Evolutionary conservation across 2,113 vertebrate species (phyloP).

Genomic region (Chaetura pelagica): DNA sequence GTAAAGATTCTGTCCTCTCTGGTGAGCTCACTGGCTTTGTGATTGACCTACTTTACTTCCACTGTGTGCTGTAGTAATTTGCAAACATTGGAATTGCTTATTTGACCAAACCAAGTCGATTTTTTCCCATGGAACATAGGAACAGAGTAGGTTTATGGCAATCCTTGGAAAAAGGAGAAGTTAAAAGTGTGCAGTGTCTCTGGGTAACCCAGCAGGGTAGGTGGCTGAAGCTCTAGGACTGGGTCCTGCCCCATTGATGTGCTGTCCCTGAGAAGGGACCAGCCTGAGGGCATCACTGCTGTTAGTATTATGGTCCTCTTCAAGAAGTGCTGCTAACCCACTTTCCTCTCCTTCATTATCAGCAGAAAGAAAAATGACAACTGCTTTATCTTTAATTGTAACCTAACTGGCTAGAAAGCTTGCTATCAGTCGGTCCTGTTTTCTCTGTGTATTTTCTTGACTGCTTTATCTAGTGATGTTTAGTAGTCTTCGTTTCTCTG

Average conservation of each 20-base stretch:
- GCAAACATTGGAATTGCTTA: slow-evolving; percentile 31
- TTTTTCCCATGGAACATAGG: slow-evolving; percentile 1
- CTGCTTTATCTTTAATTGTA: neutral
- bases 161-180: neutral
- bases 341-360: neutral
- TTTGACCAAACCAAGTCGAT: slow-evolving; percentile 38
- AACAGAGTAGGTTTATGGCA: neutral
- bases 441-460: neutral
- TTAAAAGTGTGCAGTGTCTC: neutral
- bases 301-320: neutral
- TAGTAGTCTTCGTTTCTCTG: neutral
- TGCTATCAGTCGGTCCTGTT: neutral
- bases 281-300: neutral
- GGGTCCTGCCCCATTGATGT: neutral
- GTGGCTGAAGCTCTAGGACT: neutral
- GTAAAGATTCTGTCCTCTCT: slow-evolving; percentile 15
- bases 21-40: neutral
- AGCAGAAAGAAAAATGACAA: neutral
- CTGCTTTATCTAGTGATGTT: neutral
- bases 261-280: neutral
- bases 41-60: slow-evolving; percentile 39
- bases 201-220: neutral
- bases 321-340: neutral
- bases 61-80: slow-evolving; percentile 27
- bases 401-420: neutral